Percentiles rank a stretch among this genome's conserved stretches.
phyloP scores from a whole-genome alignment of 2,888 invertebrate genomes.

The Osedax frankpressi region DNA sequence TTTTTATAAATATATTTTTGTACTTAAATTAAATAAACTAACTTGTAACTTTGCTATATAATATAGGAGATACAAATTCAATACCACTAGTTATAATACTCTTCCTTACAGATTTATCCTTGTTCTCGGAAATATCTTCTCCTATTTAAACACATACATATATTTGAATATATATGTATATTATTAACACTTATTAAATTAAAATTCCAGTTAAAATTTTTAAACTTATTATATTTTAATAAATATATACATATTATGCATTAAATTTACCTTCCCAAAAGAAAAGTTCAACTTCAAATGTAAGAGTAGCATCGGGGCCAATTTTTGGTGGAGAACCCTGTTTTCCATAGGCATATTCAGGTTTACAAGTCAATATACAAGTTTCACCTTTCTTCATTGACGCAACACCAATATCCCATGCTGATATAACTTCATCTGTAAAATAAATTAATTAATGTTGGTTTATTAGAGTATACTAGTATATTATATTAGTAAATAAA shows the following conservation, averaged over 20 bases:
- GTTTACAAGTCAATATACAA: slow-evolving; percentile 66
- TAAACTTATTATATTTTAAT: too few relatives aligned
- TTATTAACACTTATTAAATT: too few relatives aligned
- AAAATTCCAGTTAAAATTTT: too few relatives aligned
- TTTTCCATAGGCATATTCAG: slow-evolving; percentile 80
- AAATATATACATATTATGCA: too few relatives aligned
- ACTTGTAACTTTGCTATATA: not conserved
- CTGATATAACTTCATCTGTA: slow-evolving; percentile 69
- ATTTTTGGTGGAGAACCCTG: slow-evolving; percentile 73
- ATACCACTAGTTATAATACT: not conserved
- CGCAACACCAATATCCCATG: slow-evolving; percentile 84
- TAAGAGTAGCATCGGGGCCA: slow-evolving; percentile 70
- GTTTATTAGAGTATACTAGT: too few relatives aligned
- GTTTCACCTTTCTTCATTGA: slow-evolving; percentile 84
- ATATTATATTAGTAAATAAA: too few relatives aligned
- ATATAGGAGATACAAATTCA: not conserved
- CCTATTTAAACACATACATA: too few relatives aligned
- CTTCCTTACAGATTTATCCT: not conserved
- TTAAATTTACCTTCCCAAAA: slow-evolving; percentile 65
- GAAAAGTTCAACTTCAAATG: slow-evolving; percentile 69
- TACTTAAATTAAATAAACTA: not conserved
- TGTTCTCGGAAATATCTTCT: not conserved
- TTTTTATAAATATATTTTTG: too few relatives aligned
- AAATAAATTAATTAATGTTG: slow-evolving; percentile 17
- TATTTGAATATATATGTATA: too few relatives aligned